phyloP scores from a whole-genome alignment of 2,888 invertebrate species.

The Gymnoscelis rufifasciata region DNA sequence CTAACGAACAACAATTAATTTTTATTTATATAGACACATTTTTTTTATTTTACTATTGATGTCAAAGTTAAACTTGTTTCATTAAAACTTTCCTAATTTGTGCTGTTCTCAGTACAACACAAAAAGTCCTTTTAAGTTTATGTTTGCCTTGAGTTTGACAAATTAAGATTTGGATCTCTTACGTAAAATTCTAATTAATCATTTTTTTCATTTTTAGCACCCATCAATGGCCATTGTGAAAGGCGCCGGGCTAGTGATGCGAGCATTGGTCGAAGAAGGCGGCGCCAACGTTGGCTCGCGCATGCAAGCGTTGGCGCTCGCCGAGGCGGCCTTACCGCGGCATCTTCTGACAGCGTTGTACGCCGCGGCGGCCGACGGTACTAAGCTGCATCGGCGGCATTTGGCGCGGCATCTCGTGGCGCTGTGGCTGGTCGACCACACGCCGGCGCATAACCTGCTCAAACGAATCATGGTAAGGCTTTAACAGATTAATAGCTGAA shows the following conservation, averaged over 20 bases:
- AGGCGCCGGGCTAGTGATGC: slow-evolving; percentile 97
- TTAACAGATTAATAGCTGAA: too few species aligned
- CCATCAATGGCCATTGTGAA: slow-evolving; percentile 98
- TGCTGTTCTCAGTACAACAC: too few species aligned
- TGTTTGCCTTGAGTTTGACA: too few species aligned
- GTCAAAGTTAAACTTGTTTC: too few species aligned
- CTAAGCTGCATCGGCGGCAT: slow-evolving; percentile 91
- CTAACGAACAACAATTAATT: too few species aligned
- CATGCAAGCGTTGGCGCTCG: slow-evolving; percentile 97
- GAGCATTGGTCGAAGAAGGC: slow-evolving; percentile 98
- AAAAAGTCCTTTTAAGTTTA: too few species aligned
- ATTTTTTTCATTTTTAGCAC: slow-evolving; percentile 81
- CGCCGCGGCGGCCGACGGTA: slow-evolving; percentile 79
- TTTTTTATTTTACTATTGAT: too few species aligned
- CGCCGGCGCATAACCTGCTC: slow-evolving; percentile 92
- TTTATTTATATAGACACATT: too few species aligned
- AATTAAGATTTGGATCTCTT: too few species aligned
- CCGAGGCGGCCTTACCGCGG: slow-evolving; percentile 96
- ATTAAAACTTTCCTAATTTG: too few species aligned
- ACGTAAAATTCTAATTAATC: too few species aligned
- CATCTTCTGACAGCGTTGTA: slow-evolving; percentile 95
- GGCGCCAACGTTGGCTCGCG: slow-evolving; percentile 92
- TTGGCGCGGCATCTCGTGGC: slow-evolving; percentile 94
- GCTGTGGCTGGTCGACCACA: slow-evolving; percentile 97
- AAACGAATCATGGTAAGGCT: slow-evolving; percentile 88